Percentiles rank a stretch among this genome's conserved stretches.
phyloP scores from a whole-genome alignment of 2,113 vertebrate genomes.

The Cacatua alba region DNA sequence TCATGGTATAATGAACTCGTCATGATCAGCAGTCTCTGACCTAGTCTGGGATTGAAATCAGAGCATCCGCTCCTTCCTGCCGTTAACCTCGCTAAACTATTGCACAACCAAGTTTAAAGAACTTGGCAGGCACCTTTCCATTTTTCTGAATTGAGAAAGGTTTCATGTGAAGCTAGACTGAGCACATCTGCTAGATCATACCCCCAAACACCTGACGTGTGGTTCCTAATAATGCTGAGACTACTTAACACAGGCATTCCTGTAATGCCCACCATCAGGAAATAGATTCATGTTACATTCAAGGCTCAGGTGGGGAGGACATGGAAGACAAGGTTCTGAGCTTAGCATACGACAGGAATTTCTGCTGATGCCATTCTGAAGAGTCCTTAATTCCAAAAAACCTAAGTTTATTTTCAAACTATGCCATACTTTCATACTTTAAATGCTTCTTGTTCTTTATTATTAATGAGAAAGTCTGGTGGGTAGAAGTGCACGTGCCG shows the following conservation, averaged over 20 bases:
- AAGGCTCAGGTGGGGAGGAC: neutral
- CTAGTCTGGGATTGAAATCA: neutral
- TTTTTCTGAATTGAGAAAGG: neutral
- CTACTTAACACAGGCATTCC: neutral
- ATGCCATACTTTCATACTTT: neutral
- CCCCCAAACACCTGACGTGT: neutral
- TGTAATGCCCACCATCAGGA: neutral
- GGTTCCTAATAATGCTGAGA: neutral
- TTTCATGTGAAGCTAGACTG: neutral
- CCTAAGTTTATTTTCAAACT: neutral
- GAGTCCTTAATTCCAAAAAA: neutral
- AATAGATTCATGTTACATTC: neutral
- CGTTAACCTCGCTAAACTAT: neutral
- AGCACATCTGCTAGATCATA: neutral
- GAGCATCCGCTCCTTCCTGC: neutral
- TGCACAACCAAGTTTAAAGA: neutral
- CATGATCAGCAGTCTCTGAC: neutral
- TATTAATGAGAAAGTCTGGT: neutral
- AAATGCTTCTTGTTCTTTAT: neutral
- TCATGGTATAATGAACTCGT: neutral
- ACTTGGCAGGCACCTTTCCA: neutral
- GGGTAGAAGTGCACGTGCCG: neutral
- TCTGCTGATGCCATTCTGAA: neutral
- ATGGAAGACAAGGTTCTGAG: neutral
- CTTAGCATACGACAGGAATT: neutral